Conservation (phyloP, 2,888 invertebrate genomes). For the Parascotia fuliginaria region DNA sequence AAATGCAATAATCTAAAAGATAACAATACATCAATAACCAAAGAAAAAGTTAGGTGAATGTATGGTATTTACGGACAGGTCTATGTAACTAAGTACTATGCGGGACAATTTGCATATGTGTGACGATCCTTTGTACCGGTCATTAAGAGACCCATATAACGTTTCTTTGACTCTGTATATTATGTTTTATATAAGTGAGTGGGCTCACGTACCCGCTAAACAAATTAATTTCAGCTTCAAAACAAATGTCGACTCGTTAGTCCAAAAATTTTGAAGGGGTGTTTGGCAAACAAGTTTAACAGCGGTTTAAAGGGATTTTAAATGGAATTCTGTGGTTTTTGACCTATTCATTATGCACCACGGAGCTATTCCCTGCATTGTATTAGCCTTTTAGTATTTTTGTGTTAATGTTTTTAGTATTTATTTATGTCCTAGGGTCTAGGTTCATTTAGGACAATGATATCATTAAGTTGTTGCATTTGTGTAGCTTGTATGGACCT, state of each 20-base stretch:
- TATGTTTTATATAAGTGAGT: conserved; percentile 52
- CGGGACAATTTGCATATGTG: conserved; percentile 64
- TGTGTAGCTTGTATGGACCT: too few relatives aligned
- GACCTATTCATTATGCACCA: conserved; percentile 26
- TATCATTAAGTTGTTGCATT: too few relatives aligned
- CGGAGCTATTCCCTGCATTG: too few relatives aligned
- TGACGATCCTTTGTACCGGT: conserved; percentile 63
- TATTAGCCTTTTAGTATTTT: too few relatives aligned
- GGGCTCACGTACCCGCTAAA: conserved; percentile 58
- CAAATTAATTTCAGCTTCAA: conserved; percentile 72
- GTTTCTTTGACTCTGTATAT: conserved; percentile 68
- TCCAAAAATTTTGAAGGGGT: conserved; percentile 54
- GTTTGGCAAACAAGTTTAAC: conserved; percentile 37
- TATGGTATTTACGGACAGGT: conserved; percentile 21
- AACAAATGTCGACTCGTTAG: conserved; percentile 72
- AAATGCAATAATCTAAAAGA: not conserved
- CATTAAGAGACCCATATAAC: conserved; percentile 76
- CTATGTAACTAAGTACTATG: conserved; percentile 60
- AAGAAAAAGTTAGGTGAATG: not conserved
- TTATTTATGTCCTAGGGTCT: too few relatives aligned
- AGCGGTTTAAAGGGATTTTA: conserved; percentile 35
- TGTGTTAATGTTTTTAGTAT: too few relatives aligned
- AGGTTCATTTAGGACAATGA: too few relatives aligned
- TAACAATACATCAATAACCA: conserved; percentile 2
- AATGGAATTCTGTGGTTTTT: conserved; percentile 29